phyloP scores from a whole-genome alignment of 2,797 vertebrate genomes.

The Muraenolepis orangiensis region DNA sequence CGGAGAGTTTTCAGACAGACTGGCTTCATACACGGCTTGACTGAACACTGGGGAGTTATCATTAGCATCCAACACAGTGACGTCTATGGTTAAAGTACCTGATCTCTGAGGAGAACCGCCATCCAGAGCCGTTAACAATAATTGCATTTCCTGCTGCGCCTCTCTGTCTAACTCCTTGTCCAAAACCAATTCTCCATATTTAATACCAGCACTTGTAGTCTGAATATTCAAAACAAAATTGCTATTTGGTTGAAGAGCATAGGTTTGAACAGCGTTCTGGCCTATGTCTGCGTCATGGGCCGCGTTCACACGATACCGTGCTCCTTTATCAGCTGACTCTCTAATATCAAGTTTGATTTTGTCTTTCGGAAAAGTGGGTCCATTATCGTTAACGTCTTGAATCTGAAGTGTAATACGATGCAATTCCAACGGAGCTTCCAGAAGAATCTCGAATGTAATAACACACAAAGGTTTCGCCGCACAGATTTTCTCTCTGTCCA shows the following conservation, averaged over 20 bases:
- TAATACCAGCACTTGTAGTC: constrained; percentile 21
- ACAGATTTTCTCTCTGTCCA: constrained; percentile 65
- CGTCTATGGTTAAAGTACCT: constrained; percentile 26
- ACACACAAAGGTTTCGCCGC: constrained; percentile 57
- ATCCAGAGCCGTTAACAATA: constrained; percentile 60
- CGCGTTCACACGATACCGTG: constrained; percentile 52
- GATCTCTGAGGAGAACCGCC: constrained; percentile 61
- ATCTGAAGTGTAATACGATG: constrained; percentile 62
- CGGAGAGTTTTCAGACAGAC: constrained; percentile 56
- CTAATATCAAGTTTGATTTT: constrained; percentile 59
- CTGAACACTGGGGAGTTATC: constrained; percentile 64
- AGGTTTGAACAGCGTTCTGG: constrained; percentile 59
- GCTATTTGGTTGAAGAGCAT: constrained; percentile 57
- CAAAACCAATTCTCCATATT: constrained; percentile 51
- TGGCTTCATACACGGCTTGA: constrained; percentile 51
- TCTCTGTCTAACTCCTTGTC: constrained; percentile 66
- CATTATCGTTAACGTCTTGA: constrained; percentile 76
- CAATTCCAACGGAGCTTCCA: constrained; percentile 71
- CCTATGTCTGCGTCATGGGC: constrained; percentile 62
- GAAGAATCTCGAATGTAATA: constrained; percentile 67
- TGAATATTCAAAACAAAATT: constrained; percentile 49
- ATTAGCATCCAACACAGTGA: constrained; percentile 26
- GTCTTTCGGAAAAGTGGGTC: constrained; percentile 66
- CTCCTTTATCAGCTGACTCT: constrained; percentile 38
- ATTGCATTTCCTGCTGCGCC: constrained; percentile 27